These are phyloP conservation scores for Peromyscus attwateri DNA, from an alignment of 2,797 vertebrate species.

Conservation along the genomic window DNA sequence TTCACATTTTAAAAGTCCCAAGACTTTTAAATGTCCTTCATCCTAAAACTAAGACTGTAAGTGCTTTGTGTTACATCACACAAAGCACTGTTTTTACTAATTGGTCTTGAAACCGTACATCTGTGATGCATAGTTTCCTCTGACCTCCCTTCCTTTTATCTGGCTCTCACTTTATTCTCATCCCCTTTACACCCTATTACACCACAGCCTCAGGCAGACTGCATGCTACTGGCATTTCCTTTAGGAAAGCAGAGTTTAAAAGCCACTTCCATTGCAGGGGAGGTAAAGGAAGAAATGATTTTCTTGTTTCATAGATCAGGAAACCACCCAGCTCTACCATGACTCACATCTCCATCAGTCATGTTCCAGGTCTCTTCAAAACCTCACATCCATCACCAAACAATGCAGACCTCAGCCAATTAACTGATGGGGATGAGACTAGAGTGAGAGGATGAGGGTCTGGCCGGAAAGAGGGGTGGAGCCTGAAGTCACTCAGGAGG, in stretches of 20 bases:
- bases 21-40: not conserved
- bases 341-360: not conserved
- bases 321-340: not conserved
- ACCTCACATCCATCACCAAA: not conserved
- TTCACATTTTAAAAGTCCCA: not conserved
- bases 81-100: not conserved
- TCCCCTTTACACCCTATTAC: not conserved
- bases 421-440: not conserved
- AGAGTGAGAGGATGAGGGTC: not conserved
- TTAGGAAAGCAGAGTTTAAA: conserved; percentile 53
- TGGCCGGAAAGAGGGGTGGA: not conserved
- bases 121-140: not conserved
- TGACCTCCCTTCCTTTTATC: not conserved
- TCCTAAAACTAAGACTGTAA: not conserved
- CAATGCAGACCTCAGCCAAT: not conserved
- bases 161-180: not conserved
- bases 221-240: conserved; percentile 49
- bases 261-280: conserved; percentile 37
- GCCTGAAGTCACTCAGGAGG: not conserved
- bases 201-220: not conserved
- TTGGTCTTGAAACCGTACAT: not conserved
- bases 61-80: not conserved
- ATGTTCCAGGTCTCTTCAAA: not conserved
- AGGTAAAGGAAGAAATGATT: conserved; percentile 34
- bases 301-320: conserved; percentile 60